Base-by-base conservation (phyloP, 2,888 invertebrate genomes). In the Dryadula phaetusa region DNA sequence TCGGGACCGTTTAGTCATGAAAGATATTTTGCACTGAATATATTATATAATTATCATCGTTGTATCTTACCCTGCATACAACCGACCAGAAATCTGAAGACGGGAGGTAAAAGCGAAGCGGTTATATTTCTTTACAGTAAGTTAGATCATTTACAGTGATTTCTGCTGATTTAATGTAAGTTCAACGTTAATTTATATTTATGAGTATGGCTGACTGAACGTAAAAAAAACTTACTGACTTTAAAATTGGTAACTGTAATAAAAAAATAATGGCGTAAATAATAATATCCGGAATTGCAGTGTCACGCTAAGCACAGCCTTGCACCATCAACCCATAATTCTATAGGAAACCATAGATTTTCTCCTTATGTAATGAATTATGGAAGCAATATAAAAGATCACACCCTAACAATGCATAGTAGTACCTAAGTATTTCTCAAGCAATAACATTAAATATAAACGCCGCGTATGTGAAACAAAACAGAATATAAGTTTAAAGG, bases 271-370 rank as follows among this genome's bases (percentile, higher is more conserved):
- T 16, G 25, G 28, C 18, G 28, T 12, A 32, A 42, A 28, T 18
- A 54, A 16, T 10, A 22, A 20, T 54, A 16, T 46, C 44, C 28
- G 1, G 14, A 20, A 18, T 49, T 61, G 42, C 64, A 64, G 47
- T 18, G 32, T 47, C 32, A 54, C 46, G 62, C 49, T 16, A 52
- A 64, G 52, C 65, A 65, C 65, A 53, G 64, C 56, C 68, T 56
- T 56, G 65, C 56, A 69, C 68, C 62, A 42, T 56, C 34, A 54
- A 47, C 34, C 14, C 14, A 44, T 32, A 42, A 16, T 42, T 60
- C 49, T 61, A 40, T 18, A 28, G 10, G 5, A 32, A n/a, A 61
- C 10, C 22, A 46, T n/a, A 14, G 16, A 28, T 54, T 66, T 10
- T 14, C 10, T 37, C 12, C 42, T 54, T 66, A 46, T 61, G 7